These are phyloP conservation scores for Epirrita christyi DNA, from an alignment of 2,888 invertebrate genomes.

Conservation along the genomic window DNA sequence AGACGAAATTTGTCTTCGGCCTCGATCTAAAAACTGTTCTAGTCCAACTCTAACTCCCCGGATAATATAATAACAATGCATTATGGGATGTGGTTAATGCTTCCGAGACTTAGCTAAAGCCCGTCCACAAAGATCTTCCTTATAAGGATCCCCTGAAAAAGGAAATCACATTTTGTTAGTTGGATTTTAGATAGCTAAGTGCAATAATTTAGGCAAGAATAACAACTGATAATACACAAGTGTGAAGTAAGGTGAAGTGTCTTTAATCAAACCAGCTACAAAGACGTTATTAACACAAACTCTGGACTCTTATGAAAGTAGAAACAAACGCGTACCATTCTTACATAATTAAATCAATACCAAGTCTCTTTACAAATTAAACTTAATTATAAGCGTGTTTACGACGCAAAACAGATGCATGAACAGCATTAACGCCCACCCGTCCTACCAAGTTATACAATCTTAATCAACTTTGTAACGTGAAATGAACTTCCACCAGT, in stretches of 20 bases:
- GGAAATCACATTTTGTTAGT: conserved; percentile 17
- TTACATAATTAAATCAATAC: no score
- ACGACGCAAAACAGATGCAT: conserved; percentile 35
- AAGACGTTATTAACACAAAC: no score
- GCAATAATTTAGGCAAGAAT: neutral
- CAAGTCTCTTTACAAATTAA: conserved; percentile 20
- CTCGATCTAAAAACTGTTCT: neutral
- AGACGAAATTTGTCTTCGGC: neutral
- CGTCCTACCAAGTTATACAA: conserved; percentile 41
- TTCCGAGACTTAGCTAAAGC: conserved; percentile 48
- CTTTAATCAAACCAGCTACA: no score
- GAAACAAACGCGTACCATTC: no score
- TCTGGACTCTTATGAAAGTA: no score
- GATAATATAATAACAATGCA: conserved; percentile 65
- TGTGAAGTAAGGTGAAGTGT: no score
- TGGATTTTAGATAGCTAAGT: neutral
- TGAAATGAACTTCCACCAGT: conserved; percentile 50
- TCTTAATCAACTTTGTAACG: conserved; percentile 50
- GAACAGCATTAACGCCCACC: conserved; percentile 41
- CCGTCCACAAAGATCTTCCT: conserved; percentile 44
- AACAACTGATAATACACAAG: no score
- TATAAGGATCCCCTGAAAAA: conserved; percentile 33
- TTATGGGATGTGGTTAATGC: conserved; percentile 53
- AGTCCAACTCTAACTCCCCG: conserved; percentile 28
- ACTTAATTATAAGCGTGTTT: conserved; percentile 31